Conservation (phyloP, 2,113 vertebrate species). For the Myrmecobius fasciatus region DNA sequence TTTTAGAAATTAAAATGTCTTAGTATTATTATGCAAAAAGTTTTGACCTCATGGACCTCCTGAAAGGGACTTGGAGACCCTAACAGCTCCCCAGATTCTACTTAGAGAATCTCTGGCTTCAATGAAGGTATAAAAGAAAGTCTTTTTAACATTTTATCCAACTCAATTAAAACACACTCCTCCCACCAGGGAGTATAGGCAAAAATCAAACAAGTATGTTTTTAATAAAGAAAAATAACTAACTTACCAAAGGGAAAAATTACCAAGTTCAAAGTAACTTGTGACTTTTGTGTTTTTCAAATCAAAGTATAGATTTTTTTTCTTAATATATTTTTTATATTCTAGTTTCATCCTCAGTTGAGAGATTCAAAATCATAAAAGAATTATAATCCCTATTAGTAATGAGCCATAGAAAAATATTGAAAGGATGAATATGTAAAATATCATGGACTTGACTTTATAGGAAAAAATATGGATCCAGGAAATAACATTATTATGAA, state of each 20-base stretch:
- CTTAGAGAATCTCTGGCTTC: constrained; percentile 49
- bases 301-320: constrained; percentile 68
- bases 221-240: constrained; percentile 76
- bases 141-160: constrained; percentile 61
- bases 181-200: constrained; percentile 70
- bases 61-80: background rate
- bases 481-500: constrained; percentile 57
- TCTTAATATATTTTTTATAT: constrained; percentile 70
- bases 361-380: constrained; percentile 51
- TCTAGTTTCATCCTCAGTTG: constrained; percentile 64
- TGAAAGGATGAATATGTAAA: constrained; percentile 69
- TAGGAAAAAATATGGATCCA: constrained; percentile 37
- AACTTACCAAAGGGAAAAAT: constrained; percentile 76
- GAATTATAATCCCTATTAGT: constrained; percentile 45
- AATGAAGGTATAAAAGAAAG: constrained; percentile 62
- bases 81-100: background rate
- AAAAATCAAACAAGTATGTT: constrained; percentile 77
- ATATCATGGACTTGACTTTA: constrained; percentile 42
- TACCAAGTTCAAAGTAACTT: constrained; percentile 78
- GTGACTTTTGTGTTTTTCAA: constrained; percentile 62
- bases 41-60: background rate
- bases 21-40: background rate
- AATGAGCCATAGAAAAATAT: constrained; percentile 43
- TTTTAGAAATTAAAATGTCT: background rate
- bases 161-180: constrained; percentile 53